Evolutionary conservation across 2,797 vertebrate genomes (phyloP).

Genomic region (Neosalanx taihuensis): DNA sequence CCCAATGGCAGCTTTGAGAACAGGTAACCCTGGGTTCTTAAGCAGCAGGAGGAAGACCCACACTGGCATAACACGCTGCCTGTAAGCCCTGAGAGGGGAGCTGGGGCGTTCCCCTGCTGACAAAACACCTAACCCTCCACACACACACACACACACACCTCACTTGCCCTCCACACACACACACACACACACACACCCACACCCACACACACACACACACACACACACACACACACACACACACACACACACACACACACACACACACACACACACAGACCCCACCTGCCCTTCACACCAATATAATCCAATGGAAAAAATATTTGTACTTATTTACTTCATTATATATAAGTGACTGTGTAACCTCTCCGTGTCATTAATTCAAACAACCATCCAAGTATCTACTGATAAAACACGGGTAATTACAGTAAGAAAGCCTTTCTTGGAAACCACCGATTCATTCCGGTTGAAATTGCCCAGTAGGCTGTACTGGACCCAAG

Average conservation of each 20-base stretch:
- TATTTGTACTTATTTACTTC: no score
- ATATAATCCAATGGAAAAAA: no score
- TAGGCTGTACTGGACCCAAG: no score
- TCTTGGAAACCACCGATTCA: no score
- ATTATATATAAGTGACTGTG: no score
- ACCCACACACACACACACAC: background rate
- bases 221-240: slow-evolving; percentile 25
- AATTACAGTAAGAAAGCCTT: no score
- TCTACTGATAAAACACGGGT: no score
- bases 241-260: slow-evolving; percentile 1
- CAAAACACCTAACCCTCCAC: slow-evolving; percentile 41
- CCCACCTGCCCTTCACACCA: background rate
- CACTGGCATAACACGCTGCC: slow-evolving; percentile 50
- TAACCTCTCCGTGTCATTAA: no score
- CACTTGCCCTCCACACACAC: slow-evolving; percentile 34
- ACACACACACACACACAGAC: slow-evolving; percentile 3
- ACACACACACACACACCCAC: background rate
- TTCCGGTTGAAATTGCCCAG: no score
- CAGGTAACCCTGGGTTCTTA: slow-evolving; percentile 63
- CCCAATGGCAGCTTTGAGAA: slow-evolving; percentile 57
- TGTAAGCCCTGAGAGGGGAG: slow-evolving; percentile 55
- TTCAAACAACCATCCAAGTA: no score
- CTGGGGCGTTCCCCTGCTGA: slow-evolving; percentile 63
- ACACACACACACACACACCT: slow-evolving; percentile 7
- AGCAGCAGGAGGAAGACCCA: slow-evolving; percentile 41